Percentiles rank a stretch among this genome's conserved stretches.
phyloP scores from a whole-genome alignment of 2,797 vertebrate genomes.

The Bovichtus diacanthus region DNA sequence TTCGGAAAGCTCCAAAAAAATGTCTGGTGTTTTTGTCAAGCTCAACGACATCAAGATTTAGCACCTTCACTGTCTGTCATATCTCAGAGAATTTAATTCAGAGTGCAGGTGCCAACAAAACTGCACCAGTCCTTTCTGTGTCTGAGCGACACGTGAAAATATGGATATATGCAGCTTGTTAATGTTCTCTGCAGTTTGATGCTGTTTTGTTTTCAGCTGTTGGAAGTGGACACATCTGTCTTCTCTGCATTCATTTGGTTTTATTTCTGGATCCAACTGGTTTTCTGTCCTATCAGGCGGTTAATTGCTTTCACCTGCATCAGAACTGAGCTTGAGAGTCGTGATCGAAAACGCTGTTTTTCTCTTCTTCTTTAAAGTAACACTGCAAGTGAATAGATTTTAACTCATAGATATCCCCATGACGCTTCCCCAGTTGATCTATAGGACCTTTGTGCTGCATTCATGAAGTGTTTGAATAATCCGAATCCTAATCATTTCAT shows the following conservation, averaged over 20 bases:
- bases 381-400: no score
- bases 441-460: no score
- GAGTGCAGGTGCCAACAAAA: not conserved
- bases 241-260: not conserved
- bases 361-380: not conserved
- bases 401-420: no score
- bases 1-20: no score
- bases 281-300: not conserved
- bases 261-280: constrained; percentile 3
- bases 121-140: not conserved
- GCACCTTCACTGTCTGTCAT: no score
- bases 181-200: not conserved
- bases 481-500: no score
- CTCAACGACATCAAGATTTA: no score
- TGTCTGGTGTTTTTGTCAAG: no score
- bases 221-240: not conserved
- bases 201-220: constrained; percentile 8
- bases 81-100: constrained; percentile 1
- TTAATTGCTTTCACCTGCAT: constrained; percentile 34
- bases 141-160: constrained; percentile 11
- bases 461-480: no score
- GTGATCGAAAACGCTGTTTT: not conserved
- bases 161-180: constrained; percentile 8
- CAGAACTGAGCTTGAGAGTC: constrained; percentile 9
- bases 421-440: no score